These are phyloP conservation scores for Strongylocentrotus purpuratus DNA, from an alignment of 35 echinoderm and acorn worm species.

Conservation along the genomic window DNA sequence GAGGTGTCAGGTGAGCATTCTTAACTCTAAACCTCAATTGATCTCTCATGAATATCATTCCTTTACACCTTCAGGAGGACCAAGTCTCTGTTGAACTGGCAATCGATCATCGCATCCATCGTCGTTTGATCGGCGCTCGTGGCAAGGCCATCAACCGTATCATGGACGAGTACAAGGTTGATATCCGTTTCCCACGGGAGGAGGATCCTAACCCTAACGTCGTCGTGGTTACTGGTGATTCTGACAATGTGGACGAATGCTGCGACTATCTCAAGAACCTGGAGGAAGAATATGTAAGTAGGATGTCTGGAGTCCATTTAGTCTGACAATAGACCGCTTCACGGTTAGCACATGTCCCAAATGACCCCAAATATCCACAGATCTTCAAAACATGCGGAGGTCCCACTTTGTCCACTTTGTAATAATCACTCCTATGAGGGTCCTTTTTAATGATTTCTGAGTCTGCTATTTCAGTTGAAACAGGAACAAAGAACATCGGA, in stretches of 20 bases:
- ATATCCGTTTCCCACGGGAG: slow-evolving; percentile 88
- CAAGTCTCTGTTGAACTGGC: slow-evolving; percentile 60
- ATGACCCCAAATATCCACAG: no score
- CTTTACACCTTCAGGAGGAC: slow-evolving; percentile 68
- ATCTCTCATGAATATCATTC: background rate
- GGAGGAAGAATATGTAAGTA: slow-evolving; percentile 96
- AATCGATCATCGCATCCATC: slow-evolving; percentile 87
- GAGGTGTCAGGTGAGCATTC: no score
- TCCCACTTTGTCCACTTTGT: no score
- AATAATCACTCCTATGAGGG: no score
- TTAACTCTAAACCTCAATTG: no score
- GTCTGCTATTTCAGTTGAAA: no score
- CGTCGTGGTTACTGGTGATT: slow-evolving; percentile 75
- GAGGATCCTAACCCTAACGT: slow-evolving; percentile 72
- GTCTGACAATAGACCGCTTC: no score
- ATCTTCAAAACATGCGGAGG: no score
- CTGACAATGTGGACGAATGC: slow-evolving; percentile 81
- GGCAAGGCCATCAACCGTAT: slow-evolving; percentile 88
- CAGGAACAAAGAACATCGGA: no score
- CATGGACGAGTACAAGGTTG: slow-evolving; percentile 93
- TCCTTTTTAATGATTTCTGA: no score
- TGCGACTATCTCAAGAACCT: slow-evolving; percentile 79
- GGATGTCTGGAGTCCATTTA: background rate
- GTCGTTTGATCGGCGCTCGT: slow-evolving; percentile 78
- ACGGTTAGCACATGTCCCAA: no score